These are phyloP conservation scores for Craterocephalus amniculus DNA, from an alignment of 2,797 vertebrate genomes.

Conservation along the genomic window DNA sequence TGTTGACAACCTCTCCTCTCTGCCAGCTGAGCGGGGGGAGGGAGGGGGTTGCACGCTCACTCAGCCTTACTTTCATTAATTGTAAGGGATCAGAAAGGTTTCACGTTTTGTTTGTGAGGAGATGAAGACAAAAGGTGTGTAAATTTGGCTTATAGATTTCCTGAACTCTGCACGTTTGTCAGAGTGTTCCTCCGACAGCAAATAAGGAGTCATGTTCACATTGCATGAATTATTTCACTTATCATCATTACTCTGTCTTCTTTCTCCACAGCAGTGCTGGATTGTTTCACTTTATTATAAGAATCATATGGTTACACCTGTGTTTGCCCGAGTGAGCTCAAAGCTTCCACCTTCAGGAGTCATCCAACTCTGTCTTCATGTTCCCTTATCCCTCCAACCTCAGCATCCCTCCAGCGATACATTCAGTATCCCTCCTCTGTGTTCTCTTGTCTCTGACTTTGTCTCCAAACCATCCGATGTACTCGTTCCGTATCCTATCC, in stretches of 20 bases:
- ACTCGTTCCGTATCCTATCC: neutral
- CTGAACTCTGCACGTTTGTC: conserved; percentile 4
- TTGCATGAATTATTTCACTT: conserved; percentile 40
- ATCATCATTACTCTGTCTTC: conserved; percentile 29
- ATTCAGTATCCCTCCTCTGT: too few relatives aligned
- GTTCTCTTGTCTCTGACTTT: too few relatives aligned
- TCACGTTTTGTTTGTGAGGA: neutral
- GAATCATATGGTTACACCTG: neutral
- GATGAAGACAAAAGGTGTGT: neutral
- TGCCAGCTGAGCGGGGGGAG: conserved; percentile 13
- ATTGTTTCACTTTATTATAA: neutral
- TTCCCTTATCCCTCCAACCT: too few relatives aligned
- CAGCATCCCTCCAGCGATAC: too few relatives aligned
- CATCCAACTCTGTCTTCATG: too few relatives aligned
- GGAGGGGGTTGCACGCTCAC: conserved; percentile 10
- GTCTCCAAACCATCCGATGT: neutral
- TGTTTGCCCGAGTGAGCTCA: too few relatives aligned
- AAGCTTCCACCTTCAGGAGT: too few relatives aligned
- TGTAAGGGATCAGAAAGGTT: conserved; percentile 29
- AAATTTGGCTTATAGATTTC: neutral
- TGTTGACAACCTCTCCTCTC: conserved; percentile 7
- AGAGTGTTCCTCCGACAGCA: conserved; percentile 13
- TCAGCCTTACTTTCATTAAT: conserved; percentile 41
- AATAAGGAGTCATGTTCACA: too few relatives aligned
- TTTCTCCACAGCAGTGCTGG: neutral